phyloP scores from a whole-genome alignment of 64 coral and sea anemone genomes.

The Catalaphyllia jardinei region DNA sequence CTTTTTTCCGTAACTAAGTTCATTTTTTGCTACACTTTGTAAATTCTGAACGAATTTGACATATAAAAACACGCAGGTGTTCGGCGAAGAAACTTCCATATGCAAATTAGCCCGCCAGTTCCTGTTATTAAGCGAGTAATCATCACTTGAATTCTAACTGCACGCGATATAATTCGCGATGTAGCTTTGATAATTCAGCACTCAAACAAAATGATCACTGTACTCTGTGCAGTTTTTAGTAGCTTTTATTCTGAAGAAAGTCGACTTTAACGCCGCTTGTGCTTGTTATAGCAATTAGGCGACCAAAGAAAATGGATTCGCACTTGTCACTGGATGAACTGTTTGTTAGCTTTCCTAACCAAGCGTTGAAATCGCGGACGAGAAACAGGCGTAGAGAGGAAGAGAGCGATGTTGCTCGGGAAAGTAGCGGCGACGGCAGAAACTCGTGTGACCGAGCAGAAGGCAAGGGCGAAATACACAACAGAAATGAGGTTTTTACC shows the following conservation, averaged over 20 bases:
- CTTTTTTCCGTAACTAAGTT: too few species aligned
- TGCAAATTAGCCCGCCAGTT: background rate
- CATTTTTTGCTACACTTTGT: too few species aligned
- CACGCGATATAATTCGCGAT: background rate
- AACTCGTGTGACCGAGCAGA: background rate
- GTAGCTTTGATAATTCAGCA: background rate
- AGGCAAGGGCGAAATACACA: background rate
- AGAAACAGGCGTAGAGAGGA: background rate
- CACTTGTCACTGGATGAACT: background rate
- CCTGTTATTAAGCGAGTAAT: background rate
- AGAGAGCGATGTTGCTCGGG: background rate
- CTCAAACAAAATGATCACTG: too few species aligned
- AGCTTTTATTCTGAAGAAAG: too few species aligned
- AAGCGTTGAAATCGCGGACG: background rate
- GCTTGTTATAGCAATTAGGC: background rate
- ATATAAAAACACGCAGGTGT: background rate
- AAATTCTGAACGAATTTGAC: background rate
- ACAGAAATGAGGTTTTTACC: background rate
- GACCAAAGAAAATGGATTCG: background rate
- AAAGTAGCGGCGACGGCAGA: background rate
- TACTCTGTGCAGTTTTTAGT: too few species aligned
- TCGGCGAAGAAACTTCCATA: background rate
- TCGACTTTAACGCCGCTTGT: background rate
- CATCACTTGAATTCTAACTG: background rate
- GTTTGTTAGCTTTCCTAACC: background rate